Percentiles rank a stretch among this genome's conserved stretches.
These are phyloP conservation scores for Lepeophtheirus nordmannii DNA, from an alignment of 2,888 invertebrate species.

Conservation along the genomic window DNA sequence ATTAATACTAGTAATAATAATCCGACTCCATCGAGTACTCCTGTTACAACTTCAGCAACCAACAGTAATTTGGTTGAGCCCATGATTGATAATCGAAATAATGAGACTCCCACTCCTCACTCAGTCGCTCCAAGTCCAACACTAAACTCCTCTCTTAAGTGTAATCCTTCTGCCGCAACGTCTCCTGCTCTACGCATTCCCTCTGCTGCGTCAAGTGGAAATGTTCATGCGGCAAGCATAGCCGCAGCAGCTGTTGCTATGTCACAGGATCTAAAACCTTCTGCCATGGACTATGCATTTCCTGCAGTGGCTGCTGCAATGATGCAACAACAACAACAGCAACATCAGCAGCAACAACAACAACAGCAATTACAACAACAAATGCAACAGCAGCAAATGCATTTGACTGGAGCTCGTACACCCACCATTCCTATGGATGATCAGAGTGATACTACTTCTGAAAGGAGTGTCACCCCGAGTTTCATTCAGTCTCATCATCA, in stretches of 20 bases:
- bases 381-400: not conserved
- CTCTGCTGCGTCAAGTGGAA: not conserved
- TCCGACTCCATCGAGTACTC: not conserved
- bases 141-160: not conserved
- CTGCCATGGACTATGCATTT: not conserved
- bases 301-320: not conserved
- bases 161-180: too few species aligned
- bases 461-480: not conserved
- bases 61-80: not conserved
- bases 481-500: not conserved
- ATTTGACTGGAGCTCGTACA: not conserved
- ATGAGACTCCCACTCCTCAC: not conserved
- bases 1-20: not conserved
- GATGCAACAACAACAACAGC: conserved; percentile 3
- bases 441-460: not conserved
- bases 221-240: not conserved
- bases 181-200: not conserved
- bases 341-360: not conserved
- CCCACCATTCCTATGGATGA: not conserved
- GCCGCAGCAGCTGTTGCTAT: not conserved
- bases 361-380: not conserved
- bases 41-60: not conserved
- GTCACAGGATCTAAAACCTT: not conserved
- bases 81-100: not conserved
- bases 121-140: not conserved